These are phyloP conservation scores for Amphimallon solstitiale DNA, from an alignment of 2,888 invertebrate genomes.

Conservation along the genomic window DNA sequence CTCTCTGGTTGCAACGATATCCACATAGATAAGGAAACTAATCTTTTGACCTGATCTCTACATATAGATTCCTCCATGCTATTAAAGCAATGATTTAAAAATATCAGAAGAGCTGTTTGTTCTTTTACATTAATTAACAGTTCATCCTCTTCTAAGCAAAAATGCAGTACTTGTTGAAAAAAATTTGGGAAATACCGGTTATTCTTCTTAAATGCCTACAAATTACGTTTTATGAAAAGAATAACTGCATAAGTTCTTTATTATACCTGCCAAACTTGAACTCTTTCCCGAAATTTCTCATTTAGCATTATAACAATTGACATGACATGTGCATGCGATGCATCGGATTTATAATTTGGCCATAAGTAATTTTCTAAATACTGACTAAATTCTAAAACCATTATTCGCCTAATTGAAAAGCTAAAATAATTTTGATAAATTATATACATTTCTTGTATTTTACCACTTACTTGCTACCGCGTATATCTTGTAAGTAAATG, in stretches of 20 bases:
- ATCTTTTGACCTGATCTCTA: conserved; percentile 85
- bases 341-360: conserved; percentile 90
- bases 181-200: conserved; percentile 83
- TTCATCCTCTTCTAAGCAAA: conserved; percentile 75
- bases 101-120: conserved; percentile 88
- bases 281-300: conserved; percentile 97
- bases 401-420: conserved; percentile 86
- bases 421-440: conserved; percentile 55
- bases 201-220: conserved; percentile 74
- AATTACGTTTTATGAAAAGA: neutral
- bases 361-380: conserved; percentile 97
- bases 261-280: conserved; percentile 93
- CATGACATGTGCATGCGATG: conserved; percentile 89
- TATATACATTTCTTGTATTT: conserved; percentile 12
- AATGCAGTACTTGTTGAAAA: conserved; percentile 82
- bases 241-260: conserved; percentile 15
- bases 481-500: conserved; percentile 88
- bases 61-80: conserved; percentile 97
- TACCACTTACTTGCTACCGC: conserved; percentile 77
- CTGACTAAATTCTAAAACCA: conserved; percentile 97
- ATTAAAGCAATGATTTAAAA: conserved; percentile 96
- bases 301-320: conserved; percentile 98
- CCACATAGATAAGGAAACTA: conserved; percentile 96
- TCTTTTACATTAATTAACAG: conserved; percentile 71
- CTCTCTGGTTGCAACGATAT: conserved; percentile 84